A percentile compares a stretch with the other conserved stretches of the same genome.
Conservation (phyloP, 2,888 invertebrate species). For the Caenorhabditis drosophilae region DNA sequence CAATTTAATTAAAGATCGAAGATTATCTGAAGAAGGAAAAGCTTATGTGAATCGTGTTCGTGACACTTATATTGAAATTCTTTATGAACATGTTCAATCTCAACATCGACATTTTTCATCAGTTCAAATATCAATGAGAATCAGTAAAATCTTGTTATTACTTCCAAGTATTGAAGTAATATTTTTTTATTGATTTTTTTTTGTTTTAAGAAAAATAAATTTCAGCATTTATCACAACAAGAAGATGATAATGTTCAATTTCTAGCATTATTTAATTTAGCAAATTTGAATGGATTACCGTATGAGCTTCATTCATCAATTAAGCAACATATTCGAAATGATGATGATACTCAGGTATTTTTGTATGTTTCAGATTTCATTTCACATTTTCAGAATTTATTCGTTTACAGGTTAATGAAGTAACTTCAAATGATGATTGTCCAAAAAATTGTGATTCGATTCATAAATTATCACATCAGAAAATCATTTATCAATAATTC, state of each 20-base stretch:
- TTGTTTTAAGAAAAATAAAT: too few species aligned
- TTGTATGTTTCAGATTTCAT: background rate
- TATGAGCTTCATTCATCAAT: conserved; percentile 57
- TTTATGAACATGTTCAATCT: conserved; percentile 55
- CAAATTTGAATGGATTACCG: conserved; percentile 57
- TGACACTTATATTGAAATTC: conserved; percentile 55
- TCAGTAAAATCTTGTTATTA: conserved; percentile 48
- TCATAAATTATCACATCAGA: too few species aligned
- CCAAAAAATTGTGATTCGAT: conserved; percentile 27
- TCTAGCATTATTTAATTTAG: conserved; percentile 58
- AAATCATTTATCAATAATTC: too few species aligned
- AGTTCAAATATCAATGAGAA: conserved; percentile 46
- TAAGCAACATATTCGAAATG: conserved; percentile 42
- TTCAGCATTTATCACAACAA: conserved; percentile 61
- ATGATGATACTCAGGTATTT: conserved; percentile 46
- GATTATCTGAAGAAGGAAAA: conserved; percentile 53
- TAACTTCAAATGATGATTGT: conserved; percentile 41
- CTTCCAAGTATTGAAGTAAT: conserved; percentile 55
- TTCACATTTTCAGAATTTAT: background rate
- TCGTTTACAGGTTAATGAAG: conserved; percentile 47
- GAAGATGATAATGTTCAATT: conserved; percentile 62
- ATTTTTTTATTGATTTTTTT: too few species aligned
- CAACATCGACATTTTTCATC: conserved; percentile 47
- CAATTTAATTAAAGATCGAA: conserved; percentile 38
- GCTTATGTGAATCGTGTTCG: conserved; percentile 47